Base-by-base conservation (phyloP, 2,797 vertebrate genomes). In the Tangara arthus region DNA sequence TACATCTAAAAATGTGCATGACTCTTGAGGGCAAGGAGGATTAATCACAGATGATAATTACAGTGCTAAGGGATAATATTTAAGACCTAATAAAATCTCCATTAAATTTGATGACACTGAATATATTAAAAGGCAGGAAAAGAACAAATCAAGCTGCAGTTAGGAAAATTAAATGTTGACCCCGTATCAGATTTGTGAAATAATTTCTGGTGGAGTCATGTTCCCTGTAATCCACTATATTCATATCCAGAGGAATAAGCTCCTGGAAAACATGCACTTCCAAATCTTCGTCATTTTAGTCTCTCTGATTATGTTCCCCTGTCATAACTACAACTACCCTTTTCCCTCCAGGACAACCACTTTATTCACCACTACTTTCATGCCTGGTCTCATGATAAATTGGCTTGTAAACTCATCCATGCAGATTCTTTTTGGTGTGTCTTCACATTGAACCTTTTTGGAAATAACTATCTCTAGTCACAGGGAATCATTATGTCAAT, bases 31-130 rank as follows among this genome's bases (percentile, higher is more conserved):
- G 63, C 86, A 87, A 78, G 52, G 76, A 86, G 84, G 79, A 93
- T 96, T 95, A 94, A 94, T 96, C 56, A 89, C 92, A 94, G 93
- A 92, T 97, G 93, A 87, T 97, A 96, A 96, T 97, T 95, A 94
- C 44, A 75, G 41, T 94, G 56, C 77, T 87, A 80, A 93, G 61
- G 86, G 91, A 93, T 96, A 94, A 71, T 90, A 73, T 82, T 94
- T 94, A 90, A 95, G 68, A 93, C 56, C 63, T 96, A 91, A 93
- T 95, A 95, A 97, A 96, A 93, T 70, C 42, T 64, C 85, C 49
- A 86, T 97, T 95, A 94, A 72, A 80, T 87, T 93, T 82, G 69
- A 56, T 84, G 88, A 49, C 21, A 81, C 57, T 84, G 50, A 70
- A 81, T 92, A 37, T 94, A 96, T 95, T 92, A 82, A 91, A 90